Conservation (phyloP, 2,888 invertebrate genomes). For the Trichopoda pennipes region DNA sequence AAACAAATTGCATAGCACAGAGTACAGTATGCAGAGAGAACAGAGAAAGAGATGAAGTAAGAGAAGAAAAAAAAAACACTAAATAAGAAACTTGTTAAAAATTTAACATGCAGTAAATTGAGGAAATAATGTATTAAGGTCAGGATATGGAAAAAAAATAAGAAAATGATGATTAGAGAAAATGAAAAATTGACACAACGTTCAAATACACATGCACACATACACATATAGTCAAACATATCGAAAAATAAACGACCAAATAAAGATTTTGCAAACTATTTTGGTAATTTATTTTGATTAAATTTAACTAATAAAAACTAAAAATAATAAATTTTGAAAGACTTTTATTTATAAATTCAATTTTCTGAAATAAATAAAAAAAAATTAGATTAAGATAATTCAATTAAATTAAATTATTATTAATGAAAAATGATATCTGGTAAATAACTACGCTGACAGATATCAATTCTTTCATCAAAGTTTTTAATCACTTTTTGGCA, state of each 20-base stretch:
- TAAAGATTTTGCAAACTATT: not conserved
- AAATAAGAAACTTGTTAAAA: constrained; percentile 62
- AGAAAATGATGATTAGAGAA: constrained; percentile 21
- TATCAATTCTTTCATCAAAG: too few relatives aligned
- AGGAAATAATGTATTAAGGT: constrained; percentile 71
- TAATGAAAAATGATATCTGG: too few relatives aligned
- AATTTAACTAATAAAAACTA: not conserved
- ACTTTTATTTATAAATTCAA: too few relatives aligned
- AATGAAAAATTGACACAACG: constrained; percentile 10
- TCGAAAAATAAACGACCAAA: constrained; percentile 21
- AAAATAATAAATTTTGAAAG: not conserved
- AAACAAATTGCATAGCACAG: constrained; percentile 20
- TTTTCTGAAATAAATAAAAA: too few relatives aligned
- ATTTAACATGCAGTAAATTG: constrained; percentile 70
- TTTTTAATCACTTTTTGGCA: too few relatives aligned
- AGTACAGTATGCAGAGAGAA: too few relatives aligned
- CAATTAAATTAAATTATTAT: too few relatives aligned
- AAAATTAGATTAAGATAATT: too few relatives aligned
- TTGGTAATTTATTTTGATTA: not conserved
- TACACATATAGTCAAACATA: constrained; percentile 13
- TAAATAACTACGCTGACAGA: too few relatives aligned
- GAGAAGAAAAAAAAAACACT: constrained; percentile 6
- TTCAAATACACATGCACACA: constrained; percentile 4
- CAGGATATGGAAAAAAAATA: constrained; percentile 52
- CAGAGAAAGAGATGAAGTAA: constrained; percentile 13